Evolutionary conservation across 2,888 invertebrate genomes (phyloP).

Genomic region (Sympetrum striolatum): DNA sequence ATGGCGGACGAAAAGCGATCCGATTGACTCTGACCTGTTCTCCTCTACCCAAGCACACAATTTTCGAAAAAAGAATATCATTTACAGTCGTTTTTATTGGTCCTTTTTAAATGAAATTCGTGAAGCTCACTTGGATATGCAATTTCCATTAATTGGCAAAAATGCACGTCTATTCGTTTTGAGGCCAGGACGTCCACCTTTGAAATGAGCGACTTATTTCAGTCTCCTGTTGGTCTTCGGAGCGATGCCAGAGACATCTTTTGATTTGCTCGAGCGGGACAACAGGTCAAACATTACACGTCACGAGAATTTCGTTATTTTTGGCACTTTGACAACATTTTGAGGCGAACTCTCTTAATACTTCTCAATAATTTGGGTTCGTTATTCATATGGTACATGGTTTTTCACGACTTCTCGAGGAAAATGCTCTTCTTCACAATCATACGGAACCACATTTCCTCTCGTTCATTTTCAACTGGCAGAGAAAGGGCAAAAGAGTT

Average conservation of each 20-base stretch:
- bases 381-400: neutral
- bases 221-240: neutral
- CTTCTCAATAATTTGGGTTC: neutral
- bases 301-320: neutral
- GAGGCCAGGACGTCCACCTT: neutral
- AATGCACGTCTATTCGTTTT: neutral
- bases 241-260: neutral
- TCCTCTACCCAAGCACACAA: neutral
- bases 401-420: neutral
- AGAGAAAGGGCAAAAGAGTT: neutral
- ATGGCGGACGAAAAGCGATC: neutral
- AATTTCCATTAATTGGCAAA: neutral
- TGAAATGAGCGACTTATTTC: neutral
- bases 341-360: neutral
- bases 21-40: neutral
- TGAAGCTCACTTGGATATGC: neutral
- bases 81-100: neutral
- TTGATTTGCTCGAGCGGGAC: neutral
- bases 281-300: neutral
- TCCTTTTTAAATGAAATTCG: neutral
- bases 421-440: neutral
- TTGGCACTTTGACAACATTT: conserved; percentile 26
- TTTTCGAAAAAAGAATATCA: neutral
- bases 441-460: neutral
- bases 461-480: neutral